Percentiles rank a stretch among this genome's conserved stretches.
Conservation (phyloP, 2,888 invertebrate genomes). For the Eudasyphora cyanicolor region DNA sequence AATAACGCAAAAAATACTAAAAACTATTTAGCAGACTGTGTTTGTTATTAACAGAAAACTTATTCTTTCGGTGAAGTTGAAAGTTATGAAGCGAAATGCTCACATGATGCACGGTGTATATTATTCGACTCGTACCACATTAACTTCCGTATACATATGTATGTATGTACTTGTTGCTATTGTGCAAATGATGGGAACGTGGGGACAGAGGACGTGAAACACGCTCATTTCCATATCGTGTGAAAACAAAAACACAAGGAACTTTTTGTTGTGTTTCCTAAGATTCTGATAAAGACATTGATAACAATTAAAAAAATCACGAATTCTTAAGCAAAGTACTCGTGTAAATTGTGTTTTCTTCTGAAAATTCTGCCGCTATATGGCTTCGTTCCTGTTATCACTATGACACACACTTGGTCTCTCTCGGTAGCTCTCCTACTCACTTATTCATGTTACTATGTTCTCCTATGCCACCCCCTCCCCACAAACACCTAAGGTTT, state of each 20-base stretch:
- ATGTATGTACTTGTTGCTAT: no score
- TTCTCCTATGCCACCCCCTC: background rate
- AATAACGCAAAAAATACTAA: no score
- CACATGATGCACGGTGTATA: background rate
- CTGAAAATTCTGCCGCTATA: background rate
- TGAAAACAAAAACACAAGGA: background rate
- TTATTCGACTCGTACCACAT: background rate
- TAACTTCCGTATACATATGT: no score
- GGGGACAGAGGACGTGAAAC: background rate
- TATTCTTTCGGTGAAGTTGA: no score
- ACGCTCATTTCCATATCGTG: background rate
- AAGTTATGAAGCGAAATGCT: no score
- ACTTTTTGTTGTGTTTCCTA: background rate
- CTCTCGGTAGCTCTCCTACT: background rate
- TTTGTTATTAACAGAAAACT: no score
- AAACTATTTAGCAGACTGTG: no score
- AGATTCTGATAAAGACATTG: slow-evolving; percentile 12
- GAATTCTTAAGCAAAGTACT: background rate
- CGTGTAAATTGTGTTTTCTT: background rate
- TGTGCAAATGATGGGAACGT: background rate
- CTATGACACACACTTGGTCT: background rate
- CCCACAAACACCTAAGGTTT: no score
- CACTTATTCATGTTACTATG: background rate
- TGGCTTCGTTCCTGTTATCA: slow-evolving; percentile 26
- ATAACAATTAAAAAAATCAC: background rate